Base-by-base conservation (phyloP, 2,888 invertebrate genomes). In the Colletes collaris region DNA sequence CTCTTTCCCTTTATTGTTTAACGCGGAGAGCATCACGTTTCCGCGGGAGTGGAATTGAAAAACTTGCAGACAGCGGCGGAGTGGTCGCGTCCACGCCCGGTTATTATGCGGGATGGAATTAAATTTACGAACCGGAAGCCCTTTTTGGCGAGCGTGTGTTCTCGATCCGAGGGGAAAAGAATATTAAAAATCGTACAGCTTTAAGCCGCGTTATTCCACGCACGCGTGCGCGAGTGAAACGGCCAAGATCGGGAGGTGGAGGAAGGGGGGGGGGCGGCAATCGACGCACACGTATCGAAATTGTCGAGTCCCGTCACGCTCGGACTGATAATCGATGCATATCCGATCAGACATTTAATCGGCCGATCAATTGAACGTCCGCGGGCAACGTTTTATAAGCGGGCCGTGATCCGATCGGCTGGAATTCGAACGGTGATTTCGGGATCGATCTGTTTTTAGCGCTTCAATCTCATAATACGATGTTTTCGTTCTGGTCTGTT, bases 331-430 rank as follows among this genome's bases (percentile, higher is more conserved):
- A 76, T 55, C 19, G 76, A 60, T 46, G 75, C 64, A 55, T 59
- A 72, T 59, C 37, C 49, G 55, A 66, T 74, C 76, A 46, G 66
- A 76, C 55, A 56, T 67, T 56, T 56, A 75, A 55, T 62, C 76
- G 19, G 44, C 16, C 60, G 46, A 66, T 64, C 73, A 59, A 58
- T 58, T 58, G 59, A 73, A 59, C 64, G 59, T 59, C n/a, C 59
- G 19, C n/a, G 13, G 10, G 19, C 46, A 37, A 55, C 53, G 58
- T 73, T 73, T 59, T 52, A 46, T 53, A 46, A 52, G 44, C 37
- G 19, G 37, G 8, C n/a, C 19, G 50, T 27, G 44, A 59, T 49
- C 52, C 73, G n/a, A 19, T 49, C 63, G 49, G 49, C 4, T 8
- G 19, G 40, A 65, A 65, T 65, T 65, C 37, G 11, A 19, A 11